Base-by-base conservation (phyloP, 2,888 invertebrate species). In the Caradrina kadenii region DNA sequence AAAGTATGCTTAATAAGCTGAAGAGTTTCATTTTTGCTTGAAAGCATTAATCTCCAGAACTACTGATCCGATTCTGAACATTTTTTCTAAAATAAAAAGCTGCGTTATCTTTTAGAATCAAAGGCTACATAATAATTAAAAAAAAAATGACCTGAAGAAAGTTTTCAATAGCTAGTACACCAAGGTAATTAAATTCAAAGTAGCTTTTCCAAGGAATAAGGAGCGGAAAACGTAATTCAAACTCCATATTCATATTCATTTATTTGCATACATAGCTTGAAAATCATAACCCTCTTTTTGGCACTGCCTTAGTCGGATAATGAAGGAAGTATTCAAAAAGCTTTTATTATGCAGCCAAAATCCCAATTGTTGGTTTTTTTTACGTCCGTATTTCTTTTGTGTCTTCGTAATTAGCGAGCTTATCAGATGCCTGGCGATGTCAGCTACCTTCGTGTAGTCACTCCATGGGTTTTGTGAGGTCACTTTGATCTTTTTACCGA, bases 391-490 rank as follows among this genome's bases (percentile, higher is more conserved):
- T 60, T 35, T 45, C 58, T 50, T 73, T 81, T 81, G 72, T 78
- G 63, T 63, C 52, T 3, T 31, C 56, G 48, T 79, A 81, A 84
- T 82, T 84, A 76, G 50, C 52, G 50, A 55, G 75, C 84, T 78
- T 81, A 84, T 81, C 82, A 58, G 84, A 83, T 72, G 63, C 19
- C 69, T 81, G 81, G 39, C 19, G 68, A 60, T 70, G 81, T 72
- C 81, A 74, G 81, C 35, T 67, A 45, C 62, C 60, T 62, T 54
- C 63, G 45, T 50, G 45, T 76, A 69, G 76, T 81, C 73, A 69
- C 68, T 58, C 60, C 63, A 73, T 76, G 62, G 62, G 65, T 54
- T 69, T 68, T 69, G 64, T 63, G 10, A 35, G 19, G 17, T 13
- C 39, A 61, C 83, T 81, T 77, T 81, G 69, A 83, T 77, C 58